Evolutionary conservation across 2,888 invertebrate species (phyloP), one percentile per base, ranked within the genome.

Genomic region (Bellardia bayeri): DNA sequence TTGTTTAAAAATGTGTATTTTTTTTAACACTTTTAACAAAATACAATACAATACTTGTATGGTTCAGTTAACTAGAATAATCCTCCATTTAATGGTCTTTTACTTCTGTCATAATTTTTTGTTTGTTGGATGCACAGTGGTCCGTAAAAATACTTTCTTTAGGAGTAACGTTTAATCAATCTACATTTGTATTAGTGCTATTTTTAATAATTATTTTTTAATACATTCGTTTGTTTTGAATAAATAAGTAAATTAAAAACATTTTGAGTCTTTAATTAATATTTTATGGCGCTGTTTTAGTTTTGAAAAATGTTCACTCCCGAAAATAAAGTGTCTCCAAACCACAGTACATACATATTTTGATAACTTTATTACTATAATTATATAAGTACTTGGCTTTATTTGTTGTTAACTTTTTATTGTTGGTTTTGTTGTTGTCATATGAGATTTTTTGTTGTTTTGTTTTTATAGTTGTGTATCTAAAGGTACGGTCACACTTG

Each of bases 11-110:
- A 40, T 2, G 23, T 54, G 14, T 56, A 7, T 56, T 64, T 51
- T 64, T 51, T 71, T 56, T 61, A 74, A 74, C 61, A 61, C 49
- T 45, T 56, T 40, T 37, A 13, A 63, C 33, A n/a, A 0, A 16
- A 33, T 30, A 33, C 30, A 64, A 51, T 23, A 23, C 23, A 23
- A 23, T 13, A 45, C 45, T 9, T 45, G 13, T 75, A 63, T 61
- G 82, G 7, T 69, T 69, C n/a, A 69, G 37, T 76, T 76, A 82
- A 63, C 42, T 45, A 82, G 82, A 82, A 82, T 76, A 63, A 75
- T 82, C 76, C 82, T 69, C 58, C 11, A 69, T 82, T 68, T 61
- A 51, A 75, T 64, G 63, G 37, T 49, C n/a, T 51, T 56, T 49
- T 63, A 40, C 54, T 37, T 16, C 42, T 72, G 42, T 69, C 37